These are phyloP conservation scores for Lepidotrigona ventralis DNA, from an alignment of 1,140 invertebrate species.

Conservation along the genomic window DNA sequence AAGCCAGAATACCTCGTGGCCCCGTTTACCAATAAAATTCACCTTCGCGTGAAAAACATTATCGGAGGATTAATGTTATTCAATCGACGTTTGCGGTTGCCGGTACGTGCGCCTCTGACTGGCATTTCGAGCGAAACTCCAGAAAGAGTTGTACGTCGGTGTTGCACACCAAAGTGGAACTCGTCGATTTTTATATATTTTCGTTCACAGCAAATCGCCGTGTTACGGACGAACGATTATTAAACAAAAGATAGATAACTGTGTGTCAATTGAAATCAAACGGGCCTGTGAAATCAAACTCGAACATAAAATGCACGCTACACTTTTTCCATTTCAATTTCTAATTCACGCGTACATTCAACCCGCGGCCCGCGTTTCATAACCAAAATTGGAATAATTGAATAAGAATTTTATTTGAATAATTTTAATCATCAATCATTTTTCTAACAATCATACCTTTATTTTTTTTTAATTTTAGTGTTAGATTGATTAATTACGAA, in stretches of 20 bases:
- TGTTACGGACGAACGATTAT: background rate
- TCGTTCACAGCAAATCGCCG: background rate
- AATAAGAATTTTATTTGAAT: too few relatives aligned
- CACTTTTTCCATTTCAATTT: background rate
- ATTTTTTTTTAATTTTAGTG: too few relatives aligned
- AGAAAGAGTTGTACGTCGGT: background rate
- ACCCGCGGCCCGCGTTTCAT: too few relatives aligned
- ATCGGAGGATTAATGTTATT: constrained; percentile 17
- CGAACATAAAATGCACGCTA: too few relatives aligned
- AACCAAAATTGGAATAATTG: too few relatives aligned
- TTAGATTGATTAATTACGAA: too few relatives aligned
- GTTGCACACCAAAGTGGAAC: background rate
- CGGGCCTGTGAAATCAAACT: background rate
- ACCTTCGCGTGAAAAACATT: constrained; percentile 11
- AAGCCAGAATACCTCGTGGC: background rate
- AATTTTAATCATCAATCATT: too few relatives aligned
- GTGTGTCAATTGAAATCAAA: background rate
- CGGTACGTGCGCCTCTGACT: background rate
- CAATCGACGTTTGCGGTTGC: background rate
- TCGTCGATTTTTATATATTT: background rate
- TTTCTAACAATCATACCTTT: too few relatives aligned
- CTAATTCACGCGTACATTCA: background rate
- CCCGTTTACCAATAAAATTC: background rate
- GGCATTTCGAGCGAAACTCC: background rate
- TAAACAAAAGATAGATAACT: background rate